A percentile compares a stretch with the other conserved stretches of the same genome.
phyloP scores from a whole-genome alignment of 64 coral and sea anemone genomes.

The Cladopsammia gracilis region DNA sequence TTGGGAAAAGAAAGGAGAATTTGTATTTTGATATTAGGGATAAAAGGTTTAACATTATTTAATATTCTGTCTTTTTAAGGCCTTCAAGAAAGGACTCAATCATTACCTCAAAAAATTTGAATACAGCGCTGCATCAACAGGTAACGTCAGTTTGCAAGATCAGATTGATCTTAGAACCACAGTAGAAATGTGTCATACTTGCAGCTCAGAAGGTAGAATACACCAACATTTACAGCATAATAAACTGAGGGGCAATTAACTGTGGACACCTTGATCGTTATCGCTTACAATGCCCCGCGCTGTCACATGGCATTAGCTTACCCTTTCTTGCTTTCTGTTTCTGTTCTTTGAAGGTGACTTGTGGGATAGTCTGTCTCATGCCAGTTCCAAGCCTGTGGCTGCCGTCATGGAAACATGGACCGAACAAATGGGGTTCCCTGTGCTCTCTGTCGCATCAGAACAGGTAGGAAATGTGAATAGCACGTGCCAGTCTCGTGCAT shows the following conservation, averaged over 20 bases:
- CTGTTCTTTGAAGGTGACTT: slow-evolving; percentile 75
- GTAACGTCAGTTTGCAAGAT: slow-evolving; percentile 15
- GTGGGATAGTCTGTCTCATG: slow-evolving; percentile 73
- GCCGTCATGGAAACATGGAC: slow-evolving; percentile 97
- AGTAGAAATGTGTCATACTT: too few species aligned
- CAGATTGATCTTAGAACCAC: not conserved
- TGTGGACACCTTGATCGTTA: too few species aligned
- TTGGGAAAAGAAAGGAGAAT: too few species aligned
- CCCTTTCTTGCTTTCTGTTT: not conserved
- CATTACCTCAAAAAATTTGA: slow-evolving; percentile 88
- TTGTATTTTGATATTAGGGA: too few species aligned
- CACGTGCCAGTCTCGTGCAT: too few species aligned
- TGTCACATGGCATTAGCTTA: too few species aligned
- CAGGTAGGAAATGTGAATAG: slow-evolving; percentile 43
- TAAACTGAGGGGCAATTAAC: too few species aligned
- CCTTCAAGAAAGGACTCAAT: slow-evolving; percentile 83
- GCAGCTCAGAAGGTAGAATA: too few species aligned
- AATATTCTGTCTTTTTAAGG: slow-evolving; percentile 29
- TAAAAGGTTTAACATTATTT: too few species aligned
- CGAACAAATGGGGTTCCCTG: slow-evolving; percentile 96
- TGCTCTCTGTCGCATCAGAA: slow-evolving; percentile 82
- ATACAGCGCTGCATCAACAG: slow-evolving; percentile 92
- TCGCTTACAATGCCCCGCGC: too few species aligned
- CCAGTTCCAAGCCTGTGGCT: slow-evolving; percentile 87
- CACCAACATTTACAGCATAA: too few species aligned